Conservation (phyloP, 2,888 invertebrate species). For the Parnassius smintheus region DNA sequence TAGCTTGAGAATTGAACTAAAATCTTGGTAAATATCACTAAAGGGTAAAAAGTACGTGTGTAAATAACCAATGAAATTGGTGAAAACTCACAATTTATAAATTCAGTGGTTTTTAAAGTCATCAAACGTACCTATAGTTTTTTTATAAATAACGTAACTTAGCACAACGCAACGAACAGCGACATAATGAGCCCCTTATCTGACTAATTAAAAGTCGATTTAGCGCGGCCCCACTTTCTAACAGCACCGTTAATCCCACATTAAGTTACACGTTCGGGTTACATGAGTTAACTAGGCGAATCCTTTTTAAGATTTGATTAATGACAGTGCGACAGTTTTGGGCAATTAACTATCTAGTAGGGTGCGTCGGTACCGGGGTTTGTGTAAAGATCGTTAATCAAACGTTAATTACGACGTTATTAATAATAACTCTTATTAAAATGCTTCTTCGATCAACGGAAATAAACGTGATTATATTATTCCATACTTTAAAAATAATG, state of each 20-base stretch:
- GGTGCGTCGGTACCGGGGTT: conserved; percentile 28
- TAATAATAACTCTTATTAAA: background rate
- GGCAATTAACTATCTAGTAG: conserved; percentile 40
- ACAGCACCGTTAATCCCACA: conserved; percentile 44
- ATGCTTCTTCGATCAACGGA: background rate
- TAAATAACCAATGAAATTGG: too few species aligned
- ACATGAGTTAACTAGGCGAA: conserved; percentile 58
- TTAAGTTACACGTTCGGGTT: conserved; percentile 40
- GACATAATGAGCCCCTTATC: conserved; percentile 75
- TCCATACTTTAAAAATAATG: too few species aligned
- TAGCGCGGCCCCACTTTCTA: conserved; percentile 65
- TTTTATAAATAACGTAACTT: conserved; percentile 60
- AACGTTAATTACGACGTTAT: conserved; percentile 9
- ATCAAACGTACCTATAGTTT: conserved; percentile 30
- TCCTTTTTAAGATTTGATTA: conserved; percentile 57
- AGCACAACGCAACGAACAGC: conserved; percentile 70
- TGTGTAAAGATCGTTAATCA: conserved; percentile 18
- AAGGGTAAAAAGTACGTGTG: too few species aligned
- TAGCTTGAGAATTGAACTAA: too few species aligned
- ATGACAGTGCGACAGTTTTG: conserved; percentile 39
- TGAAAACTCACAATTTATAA: too few species aligned
- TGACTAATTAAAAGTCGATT: conserved; percentile 80
- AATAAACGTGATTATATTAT: background rate
- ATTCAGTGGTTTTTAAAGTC: conserved; percentile 3
- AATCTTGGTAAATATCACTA: too few species aligned